These are phyloP conservation scores for Endomychus coccineus DNA, from an alignment of 2,888 invertebrate genomes.

Conservation along the genomic window DNA sequence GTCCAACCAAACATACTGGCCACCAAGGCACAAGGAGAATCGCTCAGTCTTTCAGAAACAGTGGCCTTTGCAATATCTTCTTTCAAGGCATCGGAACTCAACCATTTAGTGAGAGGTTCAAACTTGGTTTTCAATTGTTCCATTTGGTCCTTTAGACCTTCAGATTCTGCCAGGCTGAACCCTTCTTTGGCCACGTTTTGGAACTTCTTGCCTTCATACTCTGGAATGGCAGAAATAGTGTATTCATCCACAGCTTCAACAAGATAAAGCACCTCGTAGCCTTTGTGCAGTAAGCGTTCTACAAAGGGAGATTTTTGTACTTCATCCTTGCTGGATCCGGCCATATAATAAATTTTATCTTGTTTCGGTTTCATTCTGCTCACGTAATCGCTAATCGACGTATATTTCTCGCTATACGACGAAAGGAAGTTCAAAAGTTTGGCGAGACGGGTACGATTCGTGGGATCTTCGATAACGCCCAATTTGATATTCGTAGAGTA, in stretches of 20 bases:
- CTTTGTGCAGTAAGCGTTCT: slow-evolving; percentile 84
- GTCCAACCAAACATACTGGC: slow-evolving; percentile 98
- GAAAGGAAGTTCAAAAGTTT: slow-evolving; percentile 89
- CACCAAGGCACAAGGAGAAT: slow-evolving; percentile 92
- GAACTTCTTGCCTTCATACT: slow-evolving; percentile 98
- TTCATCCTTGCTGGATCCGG: slow-evolving; percentile 79
- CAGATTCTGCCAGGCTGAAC: slow-evolving; percentile 71
- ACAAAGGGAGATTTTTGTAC: slow-evolving; percentile 91
- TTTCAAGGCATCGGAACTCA: slow-evolving; percentile 65
- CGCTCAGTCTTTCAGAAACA: slow-evolving; percentile 80
- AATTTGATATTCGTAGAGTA: slow-evolving; percentile 81
- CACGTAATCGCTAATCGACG: slow-evolving; percentile 82
- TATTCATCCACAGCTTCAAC: slow-evolving; percentile 98
- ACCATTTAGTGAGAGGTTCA: slow-evolving; percentile 88
- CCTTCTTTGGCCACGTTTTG: slow-evolving; percentile 99
- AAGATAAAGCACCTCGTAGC: slow-evolving; percentile 91
- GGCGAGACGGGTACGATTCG: slow-evolving; percentile 90
- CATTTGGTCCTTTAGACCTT: slow-evolving; percentile 62
- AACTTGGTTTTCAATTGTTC: slow-evolving; percentile 71
- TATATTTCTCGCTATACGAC: slow-evolving; percentile 61
- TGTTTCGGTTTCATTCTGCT: slow-evolving; percentile 92
- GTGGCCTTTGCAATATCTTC: slow-evolving; percentile 71
- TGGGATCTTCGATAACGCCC: slow-evolving; percentile 95
- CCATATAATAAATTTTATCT: slow-evolving; percentile 93
- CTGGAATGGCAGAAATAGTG: slow-evolving; percentile 89